Evolutionary conservation across 2,888 invertebrate genomes (phyloP).

Genomic region (Drosophila robusta): DNA sequence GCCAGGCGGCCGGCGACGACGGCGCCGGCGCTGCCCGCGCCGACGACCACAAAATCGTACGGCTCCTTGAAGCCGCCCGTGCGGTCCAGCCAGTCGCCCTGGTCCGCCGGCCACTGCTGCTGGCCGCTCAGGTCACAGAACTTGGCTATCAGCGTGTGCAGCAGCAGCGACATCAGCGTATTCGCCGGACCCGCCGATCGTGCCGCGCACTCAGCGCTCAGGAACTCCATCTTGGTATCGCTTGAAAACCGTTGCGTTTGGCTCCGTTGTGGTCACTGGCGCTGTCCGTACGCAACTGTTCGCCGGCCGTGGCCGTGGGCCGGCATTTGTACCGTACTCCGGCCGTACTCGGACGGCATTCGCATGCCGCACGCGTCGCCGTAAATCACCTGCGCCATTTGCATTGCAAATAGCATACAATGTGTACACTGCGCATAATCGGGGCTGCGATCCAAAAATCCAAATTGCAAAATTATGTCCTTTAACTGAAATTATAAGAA

Average conservation of each 20-base stretch:
- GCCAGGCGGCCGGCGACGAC: constrained; percentile 89
- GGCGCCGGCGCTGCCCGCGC: constrained; percentile 88
- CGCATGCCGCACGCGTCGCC: constrained; percentile 63
- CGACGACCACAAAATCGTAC: constrained; percentile 88
- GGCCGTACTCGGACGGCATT: constrained; percentile 22
- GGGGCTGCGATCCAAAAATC: no score
- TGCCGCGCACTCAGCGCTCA: constrained; percentile 82
- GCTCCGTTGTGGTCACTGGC: constrained; percentile 18
- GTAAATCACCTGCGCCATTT: constrained; percentile 67
- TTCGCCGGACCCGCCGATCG: constrained; percentile 84
- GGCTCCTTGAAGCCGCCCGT: constrained; percentile 55
- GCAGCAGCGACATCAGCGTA: constrained; percentile 87
- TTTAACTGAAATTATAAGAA: no score
- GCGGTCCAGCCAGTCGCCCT: constrained; percentile 70
- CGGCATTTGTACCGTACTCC: constrained; percentile 70
- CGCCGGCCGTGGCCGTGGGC: constrained; percentile 19
- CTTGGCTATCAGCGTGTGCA: constrained; percentile 87
- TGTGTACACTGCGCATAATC: not conserved
- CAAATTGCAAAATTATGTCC: no score
- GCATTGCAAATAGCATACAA: constrained; percentile 64
- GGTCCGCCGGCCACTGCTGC: constrained; percentile 87
- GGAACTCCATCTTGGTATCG: constrained; percentile 76
- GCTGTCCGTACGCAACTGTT: constrained; percentile 59
- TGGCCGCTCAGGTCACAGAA: constrained; percentile 87
- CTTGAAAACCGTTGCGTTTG: not conserved